Percentiles rank a stretch among this genome's conserved stretches.
phyloP scores from a whole-genome alignment of 2,888 invertebrate species.

The Didymodactylos carnosus region DNA sequence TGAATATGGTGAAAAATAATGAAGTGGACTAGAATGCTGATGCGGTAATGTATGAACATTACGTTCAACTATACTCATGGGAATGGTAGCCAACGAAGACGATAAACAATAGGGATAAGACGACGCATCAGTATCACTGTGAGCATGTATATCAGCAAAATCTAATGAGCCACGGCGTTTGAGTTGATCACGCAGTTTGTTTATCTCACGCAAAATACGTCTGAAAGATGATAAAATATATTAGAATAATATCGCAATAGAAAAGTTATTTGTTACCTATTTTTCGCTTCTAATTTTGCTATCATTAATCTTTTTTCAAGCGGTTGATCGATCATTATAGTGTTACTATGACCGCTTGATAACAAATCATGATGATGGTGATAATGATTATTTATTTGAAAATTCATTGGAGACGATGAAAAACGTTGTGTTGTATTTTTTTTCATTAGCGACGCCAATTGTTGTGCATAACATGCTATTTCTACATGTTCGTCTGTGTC shows the following conservation, averaged over 20 bases:
- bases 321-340: neutral
- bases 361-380: neutral
- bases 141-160: neutral
- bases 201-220: neutral
- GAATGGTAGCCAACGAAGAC: neutral
- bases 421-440: neutral
- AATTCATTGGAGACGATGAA: neutral
- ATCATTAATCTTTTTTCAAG: neutral
- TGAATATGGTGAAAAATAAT: neutral
- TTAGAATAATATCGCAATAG: too few species aligned
- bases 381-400: neutral
- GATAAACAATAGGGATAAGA: neutral
- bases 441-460: neutral
- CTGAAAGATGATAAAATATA: too few species aligned
- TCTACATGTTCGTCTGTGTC: neutral
- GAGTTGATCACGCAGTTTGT: neutral
- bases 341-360: neutral
- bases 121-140: neutral
- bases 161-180: neutral
- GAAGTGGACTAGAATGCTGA: neutral
- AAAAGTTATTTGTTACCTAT: neutral
- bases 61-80: neutral
- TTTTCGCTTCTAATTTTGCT: neutral
- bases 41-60: neutral
- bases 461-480: neutral